A percentile compares a stretch with the other conserved stretches of the same genome.
Evolutionary conservation across 1,140 invertebrate genomes (phyloP).

Genomic region (Leguminivora glycinivorella): DNA sequence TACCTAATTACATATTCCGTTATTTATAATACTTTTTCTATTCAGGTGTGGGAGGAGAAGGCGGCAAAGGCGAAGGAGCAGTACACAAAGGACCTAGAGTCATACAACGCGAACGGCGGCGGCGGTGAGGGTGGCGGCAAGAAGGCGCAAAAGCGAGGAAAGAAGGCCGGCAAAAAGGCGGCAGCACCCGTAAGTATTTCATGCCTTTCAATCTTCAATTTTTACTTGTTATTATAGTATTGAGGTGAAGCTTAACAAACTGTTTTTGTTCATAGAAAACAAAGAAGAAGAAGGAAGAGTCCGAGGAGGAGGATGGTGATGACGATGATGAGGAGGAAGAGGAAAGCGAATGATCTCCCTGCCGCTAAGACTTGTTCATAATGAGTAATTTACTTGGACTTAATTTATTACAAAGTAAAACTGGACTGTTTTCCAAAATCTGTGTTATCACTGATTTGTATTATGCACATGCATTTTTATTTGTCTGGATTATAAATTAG

Average conservation of each 20-base stretch:
- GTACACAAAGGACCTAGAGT: constrained; percentile 92
- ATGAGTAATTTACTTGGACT: constrained; percentile 79
- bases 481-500: constrained; percentile 33
- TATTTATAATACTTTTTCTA: constrained; percentile 31
- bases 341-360: constrained; percentile 79
- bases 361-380: constrained; percentile 73
- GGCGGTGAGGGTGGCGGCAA: constrained; percentile 77
- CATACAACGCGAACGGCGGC: constrained; percentile 88
- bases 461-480: constrained; percentile 44
- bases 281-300: constrained; percentile 80
- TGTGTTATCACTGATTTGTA: constrained; percentile 49
- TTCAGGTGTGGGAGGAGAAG: constrained; percentile 93
- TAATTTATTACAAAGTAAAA: constrained; percentile 79
- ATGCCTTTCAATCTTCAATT: neutral
- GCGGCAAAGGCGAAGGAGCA: constrained; percentile 91
- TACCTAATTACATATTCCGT: constrained; percentile 32
- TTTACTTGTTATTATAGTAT: neutral
- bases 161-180: constrained; percentile 76
- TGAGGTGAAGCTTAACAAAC: neutral
- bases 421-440: constrained; percentile 77
- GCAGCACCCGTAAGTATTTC: constrained; percentile 62
- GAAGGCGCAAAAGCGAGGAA: constrained; percentile 78
- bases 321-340: constrained; percentile 74
- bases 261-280: constrained; percentile 60
- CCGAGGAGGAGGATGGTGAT: constrained; percentile 74